Evolutionary conservation across 1,140 invertebrate species (phyloP).

Genomic region (Adoxophyes honmai): DNA sequence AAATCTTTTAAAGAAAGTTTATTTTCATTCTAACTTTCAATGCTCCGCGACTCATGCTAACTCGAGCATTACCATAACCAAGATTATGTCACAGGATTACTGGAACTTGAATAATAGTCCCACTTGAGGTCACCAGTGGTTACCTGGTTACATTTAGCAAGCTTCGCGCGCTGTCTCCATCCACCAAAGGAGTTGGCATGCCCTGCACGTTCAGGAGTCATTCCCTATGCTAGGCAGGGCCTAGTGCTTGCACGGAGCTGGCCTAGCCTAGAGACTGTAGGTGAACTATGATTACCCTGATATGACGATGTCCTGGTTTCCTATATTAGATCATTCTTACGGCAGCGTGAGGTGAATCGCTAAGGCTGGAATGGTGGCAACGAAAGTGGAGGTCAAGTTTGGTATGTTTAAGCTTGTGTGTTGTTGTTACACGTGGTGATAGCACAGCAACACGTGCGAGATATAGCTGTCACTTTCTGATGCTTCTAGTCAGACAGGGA

Average conservation of each 20-base stretch:
- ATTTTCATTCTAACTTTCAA: no score
- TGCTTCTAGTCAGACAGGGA: no score
- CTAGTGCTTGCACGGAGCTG: constrained; percentile 40
- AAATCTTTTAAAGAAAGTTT: no score
- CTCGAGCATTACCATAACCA: constrained; percentile 53
- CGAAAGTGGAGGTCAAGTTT: neutral
- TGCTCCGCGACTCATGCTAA: no score
- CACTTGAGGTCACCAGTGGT: constrained; percentile 43
- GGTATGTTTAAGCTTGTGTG: neutral
- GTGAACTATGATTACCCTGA: constrained; percentile 53
- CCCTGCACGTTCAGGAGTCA: constrained; percentile 49
- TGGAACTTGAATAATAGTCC: constrained; percentile 64
- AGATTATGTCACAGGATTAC: constrained; percentile 72
- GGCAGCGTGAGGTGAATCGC: neutral
- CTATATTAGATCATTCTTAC: neutral
- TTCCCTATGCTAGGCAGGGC: constrained; percentile 63
- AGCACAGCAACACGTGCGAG: no score
- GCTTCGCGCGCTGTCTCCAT: constrained; percentile 20
- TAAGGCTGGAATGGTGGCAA: neutral
- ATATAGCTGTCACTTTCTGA: no score
- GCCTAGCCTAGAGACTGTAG: constrained; percentile 60
- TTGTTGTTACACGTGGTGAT: neutral
- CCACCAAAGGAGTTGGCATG: constrained; percentile 31
- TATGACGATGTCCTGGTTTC: constrained; percentile 20
- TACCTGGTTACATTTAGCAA: constrained; percentile 24